Evolutionary conservation across 2,113 vertebrate genomes (phyloP).

Genomic region (Cryptomyrus ogoouensis): DNA sequence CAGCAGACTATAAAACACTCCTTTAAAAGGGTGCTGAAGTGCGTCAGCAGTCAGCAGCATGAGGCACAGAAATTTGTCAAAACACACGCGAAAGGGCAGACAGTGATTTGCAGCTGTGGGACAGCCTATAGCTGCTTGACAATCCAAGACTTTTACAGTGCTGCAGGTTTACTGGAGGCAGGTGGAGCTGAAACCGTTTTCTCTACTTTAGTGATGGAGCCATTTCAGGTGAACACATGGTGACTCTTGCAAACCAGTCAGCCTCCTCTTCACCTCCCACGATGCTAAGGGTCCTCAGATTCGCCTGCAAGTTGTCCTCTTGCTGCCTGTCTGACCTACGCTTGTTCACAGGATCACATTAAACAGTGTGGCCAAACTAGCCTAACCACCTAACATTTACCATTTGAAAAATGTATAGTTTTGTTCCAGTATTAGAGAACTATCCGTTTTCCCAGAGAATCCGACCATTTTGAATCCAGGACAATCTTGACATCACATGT

Average conservation of each 20-base stretch:
- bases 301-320: not conserved
- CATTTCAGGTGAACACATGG: not conserved
- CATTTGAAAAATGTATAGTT: not conserved
- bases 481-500: not conserved
- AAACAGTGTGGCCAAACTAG: not conserved
- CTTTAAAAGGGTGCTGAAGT: not conserved
- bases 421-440: not conserved
- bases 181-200: not conserved
- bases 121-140: not conserved
- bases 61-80: not conserved
- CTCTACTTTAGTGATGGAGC: not conserved
- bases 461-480: not conserved
- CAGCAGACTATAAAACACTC: not conserved
- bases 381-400: not conserved
- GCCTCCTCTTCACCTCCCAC: not conserved
- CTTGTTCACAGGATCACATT: not conserved
- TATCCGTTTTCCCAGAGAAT: not conserved
- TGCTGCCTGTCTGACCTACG: not conserved
- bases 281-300: not conserved
- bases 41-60: not conserved
- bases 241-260: not conserved
- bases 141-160: not conserved
- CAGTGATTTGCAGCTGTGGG: not conserved
- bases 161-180: not conserved
- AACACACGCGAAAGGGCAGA: not conserved